Base-by-base conservation (phyloP, 2,888 invertebrate species). In the Drosophila mimetica region DNA sequence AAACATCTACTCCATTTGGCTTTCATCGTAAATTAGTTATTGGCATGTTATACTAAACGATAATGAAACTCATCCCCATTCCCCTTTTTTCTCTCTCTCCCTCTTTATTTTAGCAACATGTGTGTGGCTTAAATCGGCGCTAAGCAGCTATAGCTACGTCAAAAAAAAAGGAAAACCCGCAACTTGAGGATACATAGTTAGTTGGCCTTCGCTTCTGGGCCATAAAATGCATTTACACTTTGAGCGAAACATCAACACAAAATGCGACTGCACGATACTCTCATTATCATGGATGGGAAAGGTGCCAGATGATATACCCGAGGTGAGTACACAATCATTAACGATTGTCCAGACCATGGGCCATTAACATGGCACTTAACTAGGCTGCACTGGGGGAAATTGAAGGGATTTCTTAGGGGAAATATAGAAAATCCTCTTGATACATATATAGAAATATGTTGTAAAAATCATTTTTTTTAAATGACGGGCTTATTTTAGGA, bases 221-320 rank as follows among this genome's bases (percentile, higher is more conserved):
- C 51, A 61, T 77, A 86, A 86, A 91, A 98, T 98, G 98, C 98
- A 98, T 95, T 94, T 98, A 90, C 97, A 98, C 93, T 98, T 98
- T 92, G 98, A 98, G 92, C 96, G 96, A 90, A 97, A 96, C 92
- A 95, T 95, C 86, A 97, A 97, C 92, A 97, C 97, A 84, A 96
- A 97, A 93, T 97, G 98, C 93, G 98, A 98, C 93, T 98, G 98
- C 93, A 96, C 97, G 86, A 96, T 99, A 90, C 93, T 98, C 89
- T 97, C 97, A 86, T 94, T 98, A 91, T 98, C 98, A 89, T 99
- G 98, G 98, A 99, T 98, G 98, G 98, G 98, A 78, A 98, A 98
- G 93, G 97, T 98, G 88, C 98, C 98, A 77, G 98, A 98, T 91
- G 97, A 97, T 91, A 93, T 97, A 87, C 97, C 98, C 39, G 97